Evolutionary conservation across 2,113 vertebrate species (phyloP).

Genomic region (Planiliza haematocheilus): DNA sequence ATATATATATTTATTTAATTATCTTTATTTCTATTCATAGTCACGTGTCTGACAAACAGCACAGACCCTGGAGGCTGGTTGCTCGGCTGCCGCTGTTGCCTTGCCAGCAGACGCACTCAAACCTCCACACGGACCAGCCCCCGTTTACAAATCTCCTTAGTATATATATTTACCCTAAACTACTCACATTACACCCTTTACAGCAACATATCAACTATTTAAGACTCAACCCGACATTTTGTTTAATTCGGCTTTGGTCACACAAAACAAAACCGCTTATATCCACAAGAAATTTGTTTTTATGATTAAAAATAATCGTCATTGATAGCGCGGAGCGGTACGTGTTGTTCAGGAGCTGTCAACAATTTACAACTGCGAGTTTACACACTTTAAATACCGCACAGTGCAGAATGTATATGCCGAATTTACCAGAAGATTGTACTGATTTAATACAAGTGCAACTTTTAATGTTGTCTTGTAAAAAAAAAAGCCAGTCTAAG

Average conservation of each 20-base stretch:
- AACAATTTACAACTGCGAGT: background rate
- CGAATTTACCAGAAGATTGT: accelerated
- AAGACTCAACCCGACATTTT: accelerated
- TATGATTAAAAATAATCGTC: background rate
- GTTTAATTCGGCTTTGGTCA: constrained; percentile 4
- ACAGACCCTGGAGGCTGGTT: constrained; percentile 2
- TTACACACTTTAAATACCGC: background rate
- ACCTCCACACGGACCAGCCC: background rate
- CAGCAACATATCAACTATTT: accelerated
- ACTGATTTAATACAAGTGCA: accelerated
- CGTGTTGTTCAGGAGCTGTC: background rate
- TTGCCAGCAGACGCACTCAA: constrained; percentile 39
- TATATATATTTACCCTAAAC: accelerated
- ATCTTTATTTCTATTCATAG: too few species aligned
- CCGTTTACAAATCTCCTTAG: background rate
- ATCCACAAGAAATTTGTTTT: accelerated
- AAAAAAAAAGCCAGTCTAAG: too few species aligned
- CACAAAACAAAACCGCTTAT: accelerated
- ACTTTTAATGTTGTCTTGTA: too few species aligned
- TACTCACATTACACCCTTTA: accelerated
- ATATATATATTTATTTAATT: too few species aligned
- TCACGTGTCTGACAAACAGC: background rate
- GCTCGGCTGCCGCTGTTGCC: constrained; percentile 43
- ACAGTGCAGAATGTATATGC: accelerated
- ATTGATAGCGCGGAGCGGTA: too few species aligned